These are phyloP conservation scores for Diaphora mendica DNA, from an alignment of 2,888 invertebrate genomes.

Conservation along the genomic window DNA sequence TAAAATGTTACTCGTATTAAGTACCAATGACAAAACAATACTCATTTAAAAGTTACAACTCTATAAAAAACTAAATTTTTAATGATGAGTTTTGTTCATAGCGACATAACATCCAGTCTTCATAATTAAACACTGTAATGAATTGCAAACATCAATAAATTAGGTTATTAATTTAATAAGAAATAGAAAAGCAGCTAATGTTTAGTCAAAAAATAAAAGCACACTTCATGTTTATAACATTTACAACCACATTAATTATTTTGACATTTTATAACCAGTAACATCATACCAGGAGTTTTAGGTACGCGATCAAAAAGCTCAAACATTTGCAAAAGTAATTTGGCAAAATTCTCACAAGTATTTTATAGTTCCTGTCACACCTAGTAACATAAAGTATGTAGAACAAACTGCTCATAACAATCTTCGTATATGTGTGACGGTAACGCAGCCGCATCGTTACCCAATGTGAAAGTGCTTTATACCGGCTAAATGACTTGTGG, in stretches of 20 bases:
- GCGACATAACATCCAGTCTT: not conserved
- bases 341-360: not conserved
- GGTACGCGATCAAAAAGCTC: not conserved
- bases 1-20: not conserved
- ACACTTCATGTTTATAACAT: not conserved
- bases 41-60: not conserved
- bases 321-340: not conserved
- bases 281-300: not conserved
- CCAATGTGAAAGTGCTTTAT: constrained; percentile 2
- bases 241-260: not conserved
- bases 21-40: not conserved
- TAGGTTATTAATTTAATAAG: not conserved
- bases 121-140: not conserved
- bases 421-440: not conserved
- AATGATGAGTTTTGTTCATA: not conserved
- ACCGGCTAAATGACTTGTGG: constrained; percentile 8
- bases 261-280: not conserved
- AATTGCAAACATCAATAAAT: not conserved
- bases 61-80: too few relatives aligned
- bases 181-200: not conserved
- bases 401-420: not conserved
- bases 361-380: not conserved
- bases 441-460: not conserved
- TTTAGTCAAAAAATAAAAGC: not conserved
- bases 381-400: not conserved